Evolutionary conservation across 2,113 vertebrate species (phyloP).

Genomic region (Tenrec ecaudatus): DNA sequence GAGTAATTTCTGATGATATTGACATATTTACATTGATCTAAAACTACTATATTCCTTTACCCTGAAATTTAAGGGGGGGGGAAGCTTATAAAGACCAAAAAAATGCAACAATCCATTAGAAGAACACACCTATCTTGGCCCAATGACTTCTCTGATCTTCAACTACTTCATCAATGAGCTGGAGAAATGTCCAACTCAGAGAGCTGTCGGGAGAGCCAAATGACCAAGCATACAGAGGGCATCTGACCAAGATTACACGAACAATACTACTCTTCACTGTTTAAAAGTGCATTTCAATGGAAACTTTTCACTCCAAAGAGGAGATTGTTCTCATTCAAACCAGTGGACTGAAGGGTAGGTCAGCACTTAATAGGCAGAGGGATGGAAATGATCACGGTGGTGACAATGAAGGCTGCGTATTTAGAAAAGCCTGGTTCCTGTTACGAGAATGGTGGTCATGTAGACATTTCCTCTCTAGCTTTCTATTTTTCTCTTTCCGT

Average conservation of each 20-base stretch:
- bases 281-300: not conserved
- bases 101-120: not conserved
- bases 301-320: not conserved
- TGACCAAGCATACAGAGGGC: too few relatives aligned
- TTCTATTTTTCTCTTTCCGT: not conserved
- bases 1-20: not conserved
- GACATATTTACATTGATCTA: not conserved
- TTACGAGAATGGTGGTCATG: not conserved
- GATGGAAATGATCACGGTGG: too few relatives aligned
- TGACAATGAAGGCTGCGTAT: not conserved
- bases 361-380: too few relatives aligned
- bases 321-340: not conserved
- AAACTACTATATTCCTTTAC: not conserved
- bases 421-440: not conserved
- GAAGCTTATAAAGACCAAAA: not conserved
- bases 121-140: not conserved
- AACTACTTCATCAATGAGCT: not conserved
- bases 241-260: too few relatives aligned
- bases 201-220: not conserved
- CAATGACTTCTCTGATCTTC: not conserved
- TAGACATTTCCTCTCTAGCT: not conserved
- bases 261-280: too few relatives aligned
- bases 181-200: not conserved
- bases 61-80: not conserved
- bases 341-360: not conserved